A percentile compares a stretch with the other conserved stretches of the same genome.
Evolutionary conservation across 1,140 invertebrate species (phyloP).

Genomic region (Cotesia typhae): DNA sequence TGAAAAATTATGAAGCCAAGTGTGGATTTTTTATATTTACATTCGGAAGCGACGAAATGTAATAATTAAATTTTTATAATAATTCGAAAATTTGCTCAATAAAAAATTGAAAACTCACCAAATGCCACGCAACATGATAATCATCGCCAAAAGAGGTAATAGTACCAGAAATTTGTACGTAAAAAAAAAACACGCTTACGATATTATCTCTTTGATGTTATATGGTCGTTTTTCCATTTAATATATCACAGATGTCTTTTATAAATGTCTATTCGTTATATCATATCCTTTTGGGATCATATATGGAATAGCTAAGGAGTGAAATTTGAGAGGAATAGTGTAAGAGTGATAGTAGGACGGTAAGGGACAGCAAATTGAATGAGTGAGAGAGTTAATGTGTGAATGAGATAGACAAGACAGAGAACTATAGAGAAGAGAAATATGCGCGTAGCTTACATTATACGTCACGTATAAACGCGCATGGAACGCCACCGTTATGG

Average conservation of each 20-base stretch:
- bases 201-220: constrained; percentile 9
- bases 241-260: background rate
- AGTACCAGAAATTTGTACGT: too few relatives aligned
- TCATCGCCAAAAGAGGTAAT: too few relatives aligned
- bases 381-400: background rate
- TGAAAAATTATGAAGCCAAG: too few relatives aligned
- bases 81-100: too few relatives aligned
- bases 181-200: background rate
- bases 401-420: background rate
- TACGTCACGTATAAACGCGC: constrained; percentile 23
- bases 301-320: background rate
- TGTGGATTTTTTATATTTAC: too few relatives aligned
- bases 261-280: constrained; percentile 10
- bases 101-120: too few relatives aligned
- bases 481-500: constrained; percentile 3
- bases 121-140: too few relatives aligned
- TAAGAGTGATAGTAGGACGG: background rate
- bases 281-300: constrained; percentile 12
- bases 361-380: background rate
- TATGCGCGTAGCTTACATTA: constrained; percentile 22
- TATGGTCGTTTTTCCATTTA: constrained; percentile 7
- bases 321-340: background rate
- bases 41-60: too few relatives aligned
- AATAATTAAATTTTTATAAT: too few relatives aligned
- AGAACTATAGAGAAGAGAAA: background rate